phyloP scores from a whole-genome alignment of 1,140 invertebrate genomes.

The Apis mellifera region Amel_HAv3.1 CM009936.2:11573501-11574000 shows the following conservation, averaged over 20 bases:
- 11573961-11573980: no score
- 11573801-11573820: slow-evolving; percentile 30
- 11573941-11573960: background rate
- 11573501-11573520: slow-evolving; percentile 44
- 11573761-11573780: background rate
- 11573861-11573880: slow-evolving; percentile 63
- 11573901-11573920: slow-evolving; percentile 63
- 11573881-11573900: slow-evolving; percentile 61
- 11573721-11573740: slow-evolving; percentile 14
- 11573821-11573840: background rate
- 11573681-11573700: slow-evolving; percentile 25
- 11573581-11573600: slow-evolving; percentile 49
- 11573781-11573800: slow-evolving; percentile 40
- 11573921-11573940: slow-evolving; percentile 32
- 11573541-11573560: slow-evolving; percentile 11
- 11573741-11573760: background rate
- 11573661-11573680: slow-evolving; percentile 18
- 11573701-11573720: background rate
- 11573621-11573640: slow-evolving; percentile 40
- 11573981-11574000: no score
- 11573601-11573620: slow-evolving; percentile 48
- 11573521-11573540: slow-evolving; percentile 18
- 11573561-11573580: slow-evolving; percentile 42
- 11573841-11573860: slow-evolving; percentile 42
- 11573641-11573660: slow-evolving; percentile 50